Base-by-base conservation (phyloP, 2,888 invertebrate genomes). In the Argynnis bischoffii region DNA sequence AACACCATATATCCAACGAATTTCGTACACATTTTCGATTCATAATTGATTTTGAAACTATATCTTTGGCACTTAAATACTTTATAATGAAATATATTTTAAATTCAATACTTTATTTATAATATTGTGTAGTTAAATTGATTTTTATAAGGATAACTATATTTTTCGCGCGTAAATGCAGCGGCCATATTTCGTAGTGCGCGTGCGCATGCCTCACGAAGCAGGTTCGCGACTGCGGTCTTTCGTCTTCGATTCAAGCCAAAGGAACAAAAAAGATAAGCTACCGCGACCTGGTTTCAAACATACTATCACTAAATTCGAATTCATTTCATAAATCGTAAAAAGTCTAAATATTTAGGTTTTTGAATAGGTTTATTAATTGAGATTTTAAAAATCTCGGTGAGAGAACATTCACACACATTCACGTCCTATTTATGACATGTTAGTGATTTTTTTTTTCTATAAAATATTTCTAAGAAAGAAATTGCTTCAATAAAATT, bases 1-100 rank as follows among this genome's bases (percentile, higher is more conserved):
- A 73, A 69, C 65, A 76, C 73, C 61, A 75, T 63, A 73, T 69
- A 72, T 73, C 72, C 70, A 56, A 74, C 65, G 55, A 71, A 78
- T 79, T 81, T 80, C 76, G 81, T 83, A 80, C 75, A 82, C 90
- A 90, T 90, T 81, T 88, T 90, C 82, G 80, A 84, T 79, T 83
- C 88, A 88, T 88, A 84, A 81, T 88, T 86, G 78, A 70, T 80
- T 78, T 74, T 71, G 77, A 70, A 76, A 75, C 75, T 71, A 74
- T 55, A 66, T 82, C 81, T 84, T 83, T 84, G 82, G 81, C 75
- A 63, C 64, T 55, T 50, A 66, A 71, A 67, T 64, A 56, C 61
- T 47, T 64, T 18, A n/a, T 35, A 51, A 50, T 15, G 0, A 57
- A 47, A 47, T 18, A 18, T 47, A 47, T 15, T 47, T n/a, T 47